These are phyloP conservation scores for Protosalanx chinensis DNA, from an alignment of 2,797 vertebrate species.

Conservation along the genomic window DNA sequence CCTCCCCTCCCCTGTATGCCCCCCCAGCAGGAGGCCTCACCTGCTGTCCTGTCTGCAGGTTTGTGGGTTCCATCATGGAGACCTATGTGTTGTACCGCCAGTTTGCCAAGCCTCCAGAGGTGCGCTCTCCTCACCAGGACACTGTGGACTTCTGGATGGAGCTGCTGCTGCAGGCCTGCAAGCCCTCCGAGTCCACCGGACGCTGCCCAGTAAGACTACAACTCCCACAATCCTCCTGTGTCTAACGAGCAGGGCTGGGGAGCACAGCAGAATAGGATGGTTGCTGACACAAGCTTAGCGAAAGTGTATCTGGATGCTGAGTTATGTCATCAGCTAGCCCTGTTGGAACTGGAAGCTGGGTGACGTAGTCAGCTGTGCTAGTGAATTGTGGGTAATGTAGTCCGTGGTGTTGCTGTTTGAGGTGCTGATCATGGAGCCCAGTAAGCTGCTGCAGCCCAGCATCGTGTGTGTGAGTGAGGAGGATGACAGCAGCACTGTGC, in stretches of 20 bases:
- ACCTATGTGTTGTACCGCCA: constrained; percentile 85
- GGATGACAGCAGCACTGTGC: constrained; percentile 69
- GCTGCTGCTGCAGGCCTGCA: constrained; percentile 79
- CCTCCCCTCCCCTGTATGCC: too few relatives aligned
- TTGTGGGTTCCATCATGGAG: constrained; percentile 86
- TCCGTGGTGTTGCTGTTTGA: constrained; percentile 43
- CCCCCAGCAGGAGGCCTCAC: background rate
- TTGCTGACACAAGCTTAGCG: too few relatives aligned
- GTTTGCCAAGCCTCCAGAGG: constrained; percentile 71
- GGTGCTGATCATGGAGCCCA: constrained; percentile 85
- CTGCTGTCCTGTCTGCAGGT: constrained; percentile 67
- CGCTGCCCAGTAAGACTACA: constrained; percentile 76
- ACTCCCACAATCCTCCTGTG: background rate
- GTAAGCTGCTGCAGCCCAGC: constrained; percentile 78
- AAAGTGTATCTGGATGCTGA: too few relatives aligned
- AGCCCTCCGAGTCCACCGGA: constrained; percentile 66
- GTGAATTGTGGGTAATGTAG: background rate
- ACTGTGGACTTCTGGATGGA: constrained; percentile 86
- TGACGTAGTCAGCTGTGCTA: background rate
- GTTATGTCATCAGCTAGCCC: too few relatives aligned
- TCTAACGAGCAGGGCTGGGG: too few relatives aligned
- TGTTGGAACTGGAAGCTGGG: too few relatives aligned
- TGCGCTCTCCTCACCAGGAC: constrained; percentile 68
- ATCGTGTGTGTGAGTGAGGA: constrained; percentile 70
- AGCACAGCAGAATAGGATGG: too few relatives aligned